These are phyloP conservation scores for Bellardia bayeri DNA, from an alignment of 2,888 invertebrate species.

Conservation along the genomic window DNA sequence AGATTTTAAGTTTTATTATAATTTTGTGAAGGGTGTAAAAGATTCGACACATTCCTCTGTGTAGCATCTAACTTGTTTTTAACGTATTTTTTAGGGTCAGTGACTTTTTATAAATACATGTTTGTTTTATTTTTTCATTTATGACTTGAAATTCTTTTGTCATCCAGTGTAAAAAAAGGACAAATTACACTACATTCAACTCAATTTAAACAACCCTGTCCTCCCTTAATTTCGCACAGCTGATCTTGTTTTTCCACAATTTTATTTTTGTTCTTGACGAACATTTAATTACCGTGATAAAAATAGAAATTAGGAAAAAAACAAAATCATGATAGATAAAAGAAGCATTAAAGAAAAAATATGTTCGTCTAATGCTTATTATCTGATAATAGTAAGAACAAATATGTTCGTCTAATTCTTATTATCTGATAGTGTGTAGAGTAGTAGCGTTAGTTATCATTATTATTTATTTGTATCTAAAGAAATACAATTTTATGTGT, in stretches of 20 bases:
- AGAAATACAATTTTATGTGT: not conserved
- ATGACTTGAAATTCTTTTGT: too few species aligned
- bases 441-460: constrained; percentile 16
- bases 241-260: constrained; percentile 24
- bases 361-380: constrained; percentile 2
- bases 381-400: constrained; percentile 7
- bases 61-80: too few species aligned
- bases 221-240: not conserved
- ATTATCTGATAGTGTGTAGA: constrained; percentile 1
- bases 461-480: constrained; percentile 9
- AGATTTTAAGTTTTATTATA: too few species aligned
- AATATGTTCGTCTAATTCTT: constrained; percentile 1
- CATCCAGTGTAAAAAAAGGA: too few species aligned
- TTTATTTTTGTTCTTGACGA: not conserved
- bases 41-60: too few species aligned
- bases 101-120: too few species aligned
- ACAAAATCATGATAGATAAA: not conserved
- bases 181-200: not conserved
- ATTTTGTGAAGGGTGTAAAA: too few species aligned
- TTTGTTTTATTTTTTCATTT: too few species aligned
- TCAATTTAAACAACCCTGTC: not conserved
- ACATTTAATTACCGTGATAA: constrained; percentile 52
- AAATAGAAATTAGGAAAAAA: constrained; percentile 34
- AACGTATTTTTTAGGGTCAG: too few species aligned
- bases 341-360: not conserved